Evolutionary conservation across 2,888 invertebrate genomes (phyloP).

Genomic region (Troglohyphantes excavatus): DNA sequence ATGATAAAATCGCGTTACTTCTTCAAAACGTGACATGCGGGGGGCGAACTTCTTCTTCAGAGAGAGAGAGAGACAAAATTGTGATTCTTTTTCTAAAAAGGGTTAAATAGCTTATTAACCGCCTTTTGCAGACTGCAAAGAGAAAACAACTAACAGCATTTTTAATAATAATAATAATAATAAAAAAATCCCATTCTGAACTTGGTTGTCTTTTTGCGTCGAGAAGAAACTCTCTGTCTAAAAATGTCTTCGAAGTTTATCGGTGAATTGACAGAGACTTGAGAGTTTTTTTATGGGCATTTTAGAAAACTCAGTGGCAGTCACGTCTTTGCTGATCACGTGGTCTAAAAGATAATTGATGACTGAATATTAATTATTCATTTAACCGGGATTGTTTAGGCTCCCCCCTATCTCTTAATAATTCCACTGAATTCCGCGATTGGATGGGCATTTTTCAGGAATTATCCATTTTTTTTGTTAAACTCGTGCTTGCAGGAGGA

Average conservation of each 20-base stretch:
- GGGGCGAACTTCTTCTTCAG: slow-evolving; percentile 29
- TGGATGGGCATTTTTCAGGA: slow-evolving; percentile 21
- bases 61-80: slow-evolving; percentile 9
- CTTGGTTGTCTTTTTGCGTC: slow-evolving; percentile 43
- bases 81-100: slow-evolving; percentile 52
- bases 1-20: slow-evolving; percentile 53
- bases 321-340: slow-evolving; percentile 65
- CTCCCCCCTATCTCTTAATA: neutral
- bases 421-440: slow-evolving; percentile 20
- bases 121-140: neutral
- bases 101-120: slow-evolving; percentile 68
- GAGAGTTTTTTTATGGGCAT: slow-evolving; percentile 29
- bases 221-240: slow-evolving; percentile 16
- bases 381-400: slow-evolving; percentile 63
- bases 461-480: neutral
- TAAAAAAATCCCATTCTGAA: slow-evolving; percentile 31
- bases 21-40: slow-evolving; percentile 20
- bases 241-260: slow-evolving; percentile 33
- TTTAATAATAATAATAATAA: neutral
- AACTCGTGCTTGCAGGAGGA: neutral
- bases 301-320: slow-evolving; percentile 42
- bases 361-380: slow-evolving; percentile 75
- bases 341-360: slow-evolving; percentile 70
- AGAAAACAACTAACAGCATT: neutral
- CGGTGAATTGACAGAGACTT: slow-evolving; percentile 47